These are phyloP conservation scores for Indicator indicator DNA, from an alignment of 2,113 vertebrate species.

Conservation along the genomic window DNA sequence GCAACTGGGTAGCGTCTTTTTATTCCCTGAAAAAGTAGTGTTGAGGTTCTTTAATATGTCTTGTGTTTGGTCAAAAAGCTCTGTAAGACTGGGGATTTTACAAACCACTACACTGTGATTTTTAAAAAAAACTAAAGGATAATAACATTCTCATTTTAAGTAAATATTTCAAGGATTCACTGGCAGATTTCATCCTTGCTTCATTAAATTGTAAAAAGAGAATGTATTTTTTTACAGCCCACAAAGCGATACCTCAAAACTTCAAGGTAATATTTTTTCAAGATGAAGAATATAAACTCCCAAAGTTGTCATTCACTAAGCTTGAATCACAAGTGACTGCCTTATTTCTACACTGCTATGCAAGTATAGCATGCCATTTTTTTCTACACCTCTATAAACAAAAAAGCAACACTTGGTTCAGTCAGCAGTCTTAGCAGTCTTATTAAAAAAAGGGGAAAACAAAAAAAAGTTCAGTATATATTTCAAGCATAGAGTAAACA, in stretches of 20 bases:
- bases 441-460: neutral
- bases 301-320: neutral
- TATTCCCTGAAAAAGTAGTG: neutral
- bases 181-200: neutral
- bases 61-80: neutral
- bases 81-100: neutral
- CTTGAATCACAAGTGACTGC: neutral
- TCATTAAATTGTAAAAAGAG: slow-evolving; percentile 18
- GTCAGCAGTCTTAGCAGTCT: neutral
- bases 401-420: neutral
- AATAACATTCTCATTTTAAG: neutral
- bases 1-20: neutral
- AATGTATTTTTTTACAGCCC: neutral
- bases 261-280: neutral
- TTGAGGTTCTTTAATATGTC: neutral
- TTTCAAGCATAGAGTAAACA: neutral
- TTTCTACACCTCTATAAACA: neutral
- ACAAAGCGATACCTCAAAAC: neutral
- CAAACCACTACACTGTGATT: neutral
- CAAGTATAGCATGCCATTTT: neutral
- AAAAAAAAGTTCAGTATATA: neutral
- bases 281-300: neutral
- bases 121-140: neutral
- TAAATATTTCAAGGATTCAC: neutral
- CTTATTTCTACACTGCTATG: neutral